phyloP scores from a whole-genome alignment of 35 echinoderm and acorn worm genomes.

The Diadema setosum region DNA sequence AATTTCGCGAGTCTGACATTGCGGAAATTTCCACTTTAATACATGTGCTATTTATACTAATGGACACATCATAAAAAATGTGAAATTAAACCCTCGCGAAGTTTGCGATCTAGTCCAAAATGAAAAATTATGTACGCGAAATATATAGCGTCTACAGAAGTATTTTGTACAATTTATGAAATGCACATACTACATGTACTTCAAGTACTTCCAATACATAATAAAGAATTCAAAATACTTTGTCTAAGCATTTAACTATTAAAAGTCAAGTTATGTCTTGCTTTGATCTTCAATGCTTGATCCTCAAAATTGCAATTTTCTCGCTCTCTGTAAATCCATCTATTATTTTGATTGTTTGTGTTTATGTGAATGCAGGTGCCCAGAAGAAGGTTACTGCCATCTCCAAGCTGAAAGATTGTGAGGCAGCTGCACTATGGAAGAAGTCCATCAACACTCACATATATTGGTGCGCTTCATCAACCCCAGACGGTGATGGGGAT shows the following conservation, averaged over 20 bases:
- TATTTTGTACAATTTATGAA: no score
- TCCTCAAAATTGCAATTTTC: background rate
- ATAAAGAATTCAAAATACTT: background rate
- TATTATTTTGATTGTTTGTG: background rate
- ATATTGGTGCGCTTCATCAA: conserved; percentile 39
- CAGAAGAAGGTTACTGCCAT: background rate
- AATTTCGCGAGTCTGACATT: background rate
- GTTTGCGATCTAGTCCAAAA: no score
- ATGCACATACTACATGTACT: no score
- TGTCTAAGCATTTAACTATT: background rate
- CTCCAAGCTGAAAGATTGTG: background rate
- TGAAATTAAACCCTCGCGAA: no score
- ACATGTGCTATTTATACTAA: background rate
- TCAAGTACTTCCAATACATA: background rate
- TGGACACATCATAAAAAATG: background rate
- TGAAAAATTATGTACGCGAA: no score
- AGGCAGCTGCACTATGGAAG: background rate
- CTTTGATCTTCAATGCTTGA: background rate
- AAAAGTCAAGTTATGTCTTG: background rate
- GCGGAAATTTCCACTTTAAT: background rate
- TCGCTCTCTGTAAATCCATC: background rate
- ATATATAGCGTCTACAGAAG: no score
- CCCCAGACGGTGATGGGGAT: conserved; percentile 35
- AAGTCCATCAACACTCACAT: conserved; percentile 24
- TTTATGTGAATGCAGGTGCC: background rate